Evolutionary conservation across 2,797 vertebrate species (phyloP), one percentile per base, ranked within the genome.

Genomic region (Antennarius maculatus): DNA sequence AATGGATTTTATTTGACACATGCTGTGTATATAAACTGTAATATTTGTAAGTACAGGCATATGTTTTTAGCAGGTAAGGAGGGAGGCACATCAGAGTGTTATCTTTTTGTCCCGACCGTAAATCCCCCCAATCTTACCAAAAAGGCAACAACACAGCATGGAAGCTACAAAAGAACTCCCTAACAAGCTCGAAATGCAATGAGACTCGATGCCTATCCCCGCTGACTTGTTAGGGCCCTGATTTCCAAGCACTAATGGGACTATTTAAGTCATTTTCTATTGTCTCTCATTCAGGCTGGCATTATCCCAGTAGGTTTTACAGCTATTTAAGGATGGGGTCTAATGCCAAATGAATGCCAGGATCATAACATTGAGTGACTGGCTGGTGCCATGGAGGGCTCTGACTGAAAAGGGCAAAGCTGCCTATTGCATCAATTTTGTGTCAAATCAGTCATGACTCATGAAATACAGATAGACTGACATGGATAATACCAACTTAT

Each of bases 231-330:
- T 92, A 92, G 87, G 83, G 76, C 81, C 76, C 81, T 76, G 84
- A 91, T 91, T 89, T 87, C 71, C 69, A 39, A 58, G 65, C 84
- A 87, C 88, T 90, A 91, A 91, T 88, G 82, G 89, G 88, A 88
- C 80, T 90, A 87, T 93, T 92, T 90, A 90, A 89, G 88, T 82
- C 85, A 91, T 91, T 87, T 89, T 90, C 86, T 85, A 88, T 91
- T 91, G 92, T 91, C 83, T 91, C 78, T 86, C 78, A 76, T 84
- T 87, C 86, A 77, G 70, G 49, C 85, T 83, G 86, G 82, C 80
- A 86, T 82, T 80, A 78, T 81, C 88, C 86, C 82, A 71, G 76
- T 82, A 85, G 82, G 81, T 81, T 85, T 72, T 79, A 76, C 60
- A 81, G 87, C 81, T 89, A 79, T 82, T 89, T 90, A 83, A 80